Evolutionary conservation across 2,113 vertebrate genomes (phyloP).

Genomic region (zebrafish (Danio rerio)): GRCz12tu NC_133186.1:22657001-22657500

Average conservation of each 20-base stretch:
- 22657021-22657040: no score
- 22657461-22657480: constrained; percentile 22
- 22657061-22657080: background rate
- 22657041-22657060: background rate
- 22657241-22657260: constrained; percentile 60
- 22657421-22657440: constrained; percentile 49
- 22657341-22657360: constrained; percentile 1
- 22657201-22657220: background rate
- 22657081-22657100: background rate
- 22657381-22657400: constrained; percentile 47
- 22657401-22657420: constrained; percentile 25
- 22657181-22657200: no score
- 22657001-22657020: no score
- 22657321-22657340: background rate
- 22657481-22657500: constrained; percentile 38
- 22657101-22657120: background rate
- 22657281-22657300: constrained; percentile 40
- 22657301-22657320: constrained; percentile 39
- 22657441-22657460: constrained; percentile 49
- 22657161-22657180: no score
- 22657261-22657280: constrained; percentile 66
- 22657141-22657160: background rate
- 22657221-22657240: background rate
- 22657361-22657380: constrained; percentile 28
- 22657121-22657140: background rate